A percentile compares a stretch with the other conserved stretches of the same genome.
Evolutionary conservation across 2,797 vertebrate genomes (phyloP).

Genomic region (Rhynchotus rufescens): DNA sequence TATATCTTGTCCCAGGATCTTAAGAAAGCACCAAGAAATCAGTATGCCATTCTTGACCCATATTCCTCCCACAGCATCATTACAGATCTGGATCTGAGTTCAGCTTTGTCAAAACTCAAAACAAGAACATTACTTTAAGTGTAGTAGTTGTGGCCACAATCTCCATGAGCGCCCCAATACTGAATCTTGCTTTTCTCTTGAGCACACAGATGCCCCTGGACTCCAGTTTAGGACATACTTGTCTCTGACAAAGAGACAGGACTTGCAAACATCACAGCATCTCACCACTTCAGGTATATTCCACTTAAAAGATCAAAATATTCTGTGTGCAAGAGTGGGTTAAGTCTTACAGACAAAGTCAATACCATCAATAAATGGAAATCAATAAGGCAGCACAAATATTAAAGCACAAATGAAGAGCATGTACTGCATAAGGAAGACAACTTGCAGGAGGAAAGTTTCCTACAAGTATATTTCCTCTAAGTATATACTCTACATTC

Average conservation of each 20-base stretch:
- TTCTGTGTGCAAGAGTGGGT: accelerated
- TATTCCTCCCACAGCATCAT: not conserved
- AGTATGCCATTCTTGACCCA: not conserved
- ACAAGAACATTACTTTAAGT: not conserved
- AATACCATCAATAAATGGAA: not conserved
- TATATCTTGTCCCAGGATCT: not conserved
- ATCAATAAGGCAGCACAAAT: not conserved
- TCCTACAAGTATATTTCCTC: not conserved
- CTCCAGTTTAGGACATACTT: not conserved
- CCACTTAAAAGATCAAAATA: no score
- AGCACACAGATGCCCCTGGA: not conserved
- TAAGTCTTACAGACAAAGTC: not conserved
- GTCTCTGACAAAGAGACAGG: not conserved
- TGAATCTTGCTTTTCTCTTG: not conserved
- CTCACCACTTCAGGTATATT: not conserved
- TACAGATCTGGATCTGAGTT: not conserved
- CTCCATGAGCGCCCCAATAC: not conserved
- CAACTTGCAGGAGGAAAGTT: not conserved
- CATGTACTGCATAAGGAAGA: not conserved
- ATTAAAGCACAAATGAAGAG: not conserved
- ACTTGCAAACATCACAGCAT: not conserved
- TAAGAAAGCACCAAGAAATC: not conserved
- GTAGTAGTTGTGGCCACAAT: not conserved
- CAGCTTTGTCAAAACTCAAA: not conserved
- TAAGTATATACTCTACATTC: not conserved